Base-by-base conservation (phyloP, 2,113 vertebrate species). In the Pelmatolapia mariae region DNA sequence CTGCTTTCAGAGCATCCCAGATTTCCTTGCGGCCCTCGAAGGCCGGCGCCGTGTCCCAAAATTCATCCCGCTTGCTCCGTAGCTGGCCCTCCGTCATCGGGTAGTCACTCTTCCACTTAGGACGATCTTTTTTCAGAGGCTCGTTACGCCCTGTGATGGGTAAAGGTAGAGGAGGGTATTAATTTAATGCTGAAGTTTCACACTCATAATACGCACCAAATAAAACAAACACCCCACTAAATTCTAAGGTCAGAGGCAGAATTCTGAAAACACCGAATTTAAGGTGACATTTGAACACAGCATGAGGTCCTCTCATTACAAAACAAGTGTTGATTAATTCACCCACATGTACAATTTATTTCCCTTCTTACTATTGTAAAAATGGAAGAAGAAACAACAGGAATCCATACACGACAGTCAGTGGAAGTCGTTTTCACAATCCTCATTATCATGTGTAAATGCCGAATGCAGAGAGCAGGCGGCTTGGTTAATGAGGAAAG, bases 11-110 rank as follows among this genome's bases (percentile, higher is more conserved):
- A 57, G 99, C 99, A 1, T 99, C 99, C 99, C 99, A 99, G 96
- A 99, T 99, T 96, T 99, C 99, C 91, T 99, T 99, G 38, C 98
- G 98, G 40, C 99, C 99, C 92, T 99, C 99, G 0, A 99, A 99
- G 53, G 99, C 99, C 0, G 99, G 99, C 0, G 98, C 99, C 0
- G 98, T 99, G 94, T 99, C 98, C 99, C 99, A 99, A 94, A 99
- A 99, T 86, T 99, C 99, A 0, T 99, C 99, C n/a, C 99, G 93
- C 87, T 99, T 99, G 95, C 98, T 99, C 82, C 98, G 97, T 59
- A 99, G 96, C 95, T 99, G 99, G 13, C 99, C 99, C 0, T 99
- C 99, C 0, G 99, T 99, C 99, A 99, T 99, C 2, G 99, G 99
- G 81, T 99, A 99, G 95, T 99, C 98, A 0, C 98, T 99, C 95